Conservation (phyloP, 2,888 invertebrate species). For the Eubasilissa splendida region DNA sequence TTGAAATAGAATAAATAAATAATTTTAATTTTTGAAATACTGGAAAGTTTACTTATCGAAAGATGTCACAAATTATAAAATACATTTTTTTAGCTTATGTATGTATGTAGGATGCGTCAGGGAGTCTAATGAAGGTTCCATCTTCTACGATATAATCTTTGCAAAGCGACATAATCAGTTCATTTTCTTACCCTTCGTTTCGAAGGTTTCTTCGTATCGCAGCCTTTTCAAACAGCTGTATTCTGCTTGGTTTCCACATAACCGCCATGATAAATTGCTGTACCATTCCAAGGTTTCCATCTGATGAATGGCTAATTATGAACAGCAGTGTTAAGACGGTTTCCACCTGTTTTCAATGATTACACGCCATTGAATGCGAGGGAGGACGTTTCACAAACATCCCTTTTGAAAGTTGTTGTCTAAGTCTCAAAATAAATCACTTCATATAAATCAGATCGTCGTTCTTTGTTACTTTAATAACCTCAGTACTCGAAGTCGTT, state of each 20-base stretch:
- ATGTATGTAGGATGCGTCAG: no score
- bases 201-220: conserved; percentile 8
- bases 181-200: not conserved
- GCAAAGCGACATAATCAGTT: not conserved
- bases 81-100: not conserved
- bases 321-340: conserved; percentile 38
- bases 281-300: conserved; percentile 41
- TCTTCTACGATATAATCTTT: not conserved
- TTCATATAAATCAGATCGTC: conserved; percentile 54
- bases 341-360: conserved; percentile 54
- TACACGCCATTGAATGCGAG: conserved; percentile 30
- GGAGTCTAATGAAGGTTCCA: no score
- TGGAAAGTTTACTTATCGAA: not conserved
- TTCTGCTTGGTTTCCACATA: conserved; percentile 27
- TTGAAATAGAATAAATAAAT: not conserved
- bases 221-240: not conserved
- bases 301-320: conserved; percentile 52
- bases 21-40: not conserved
- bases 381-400: conserved; percentile 33
- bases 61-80: not conserved
- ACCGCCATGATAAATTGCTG: conserved; percentile 53
- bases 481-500: conserved; percentile 20
- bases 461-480: conserved; percentile 43
- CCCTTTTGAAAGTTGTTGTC: conserved; percentile 49
- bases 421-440: conserved; percentile 51